Percentiles rank a stretch among this genome's conserved stretches.
These are phyloP conservation scores for Nomada lathburiana DNA, from an alignment of 2,888 invertebrate species.

Conservation along the genomic window DNA sequence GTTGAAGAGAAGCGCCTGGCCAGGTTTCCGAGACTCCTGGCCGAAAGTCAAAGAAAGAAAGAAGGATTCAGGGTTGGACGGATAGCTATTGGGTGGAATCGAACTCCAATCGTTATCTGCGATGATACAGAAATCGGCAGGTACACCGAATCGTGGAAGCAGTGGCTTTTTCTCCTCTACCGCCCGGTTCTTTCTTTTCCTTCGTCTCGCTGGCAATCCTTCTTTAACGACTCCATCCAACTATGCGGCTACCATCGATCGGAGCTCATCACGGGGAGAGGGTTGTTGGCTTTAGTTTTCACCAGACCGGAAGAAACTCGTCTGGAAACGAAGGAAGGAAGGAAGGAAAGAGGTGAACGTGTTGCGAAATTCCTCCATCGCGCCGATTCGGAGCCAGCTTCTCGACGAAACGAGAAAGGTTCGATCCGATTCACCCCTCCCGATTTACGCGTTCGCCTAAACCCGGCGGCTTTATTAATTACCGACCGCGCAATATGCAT, in stretches of 20 bases:
- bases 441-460: constrained; percentile 18
- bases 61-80: neutral
- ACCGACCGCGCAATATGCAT: constrained; percentile 29
- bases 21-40: neutral
- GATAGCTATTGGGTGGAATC: constrained; percentile 2
- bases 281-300: constrained; percentile 51
- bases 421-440: neutral
- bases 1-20: neutral
- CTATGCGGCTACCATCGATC: constrained; percentile 59
- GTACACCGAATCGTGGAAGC: neutral
- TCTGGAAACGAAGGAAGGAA: neutral
- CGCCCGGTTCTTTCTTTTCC: neutral
- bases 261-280: constrained; percentile 55
- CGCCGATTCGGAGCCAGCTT: neutral
- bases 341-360: neutral
- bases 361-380: neutral
- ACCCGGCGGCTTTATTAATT: constrained; percentile 21
- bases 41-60: too few relatives aligned
- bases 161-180: neutral
- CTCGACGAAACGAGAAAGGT: neutral
- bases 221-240: constrained; percentile 55
- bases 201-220: constrained; percentile 45
- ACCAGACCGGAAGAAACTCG: constrained; percentile 13
- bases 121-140: constrained; percentile 10
- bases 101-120: constrained; percentile 34